Percentiles rank a stretch among this genome's conserved stretches.
Conservation (phyloP, 2,888 invertebrate species). For the Stegophylla sp. region DNA sequence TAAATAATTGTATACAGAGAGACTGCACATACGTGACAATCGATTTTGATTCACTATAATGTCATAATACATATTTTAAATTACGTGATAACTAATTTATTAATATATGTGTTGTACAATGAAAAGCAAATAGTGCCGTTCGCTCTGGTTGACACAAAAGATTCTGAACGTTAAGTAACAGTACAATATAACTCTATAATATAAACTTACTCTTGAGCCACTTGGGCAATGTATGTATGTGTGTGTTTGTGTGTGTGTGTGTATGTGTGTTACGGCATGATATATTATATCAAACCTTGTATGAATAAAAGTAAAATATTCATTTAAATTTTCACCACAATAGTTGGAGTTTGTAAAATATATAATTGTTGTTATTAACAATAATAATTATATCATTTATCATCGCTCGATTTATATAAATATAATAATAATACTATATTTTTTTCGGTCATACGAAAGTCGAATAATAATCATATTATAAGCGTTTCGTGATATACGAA, state of each 20-base stretch:
- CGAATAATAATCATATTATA: no score
- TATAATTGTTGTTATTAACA: no score
- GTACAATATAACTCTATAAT: background rate
- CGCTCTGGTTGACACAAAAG: slow-evolving; percentile 1
- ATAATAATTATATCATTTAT: no score
- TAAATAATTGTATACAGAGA: background rate
- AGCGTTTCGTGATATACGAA: no score
- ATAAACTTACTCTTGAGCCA: background rate
- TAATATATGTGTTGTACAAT: background rate
- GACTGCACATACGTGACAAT: background rate
- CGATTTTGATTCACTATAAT: background rate
- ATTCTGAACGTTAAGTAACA: slow-evolving; percentile 7
- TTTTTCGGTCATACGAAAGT: no score
- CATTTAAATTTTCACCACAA: background rate
- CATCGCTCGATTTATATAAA: no score
- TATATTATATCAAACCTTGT: no score
- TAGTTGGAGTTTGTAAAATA: background rate
- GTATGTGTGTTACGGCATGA: no score
- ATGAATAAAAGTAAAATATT: no score
- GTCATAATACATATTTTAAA: background rate
- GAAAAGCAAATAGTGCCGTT: slow-evolving; percentile 8
- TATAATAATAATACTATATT: no score
- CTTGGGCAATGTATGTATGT: background rate
- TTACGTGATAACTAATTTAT: slow-evolving; percentile 32
- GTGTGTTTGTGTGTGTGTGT: no score